Evolutionary conservation across 23 tunicate species (phyloP).

Genomic region (Halocynthia aurantium): DNA sequence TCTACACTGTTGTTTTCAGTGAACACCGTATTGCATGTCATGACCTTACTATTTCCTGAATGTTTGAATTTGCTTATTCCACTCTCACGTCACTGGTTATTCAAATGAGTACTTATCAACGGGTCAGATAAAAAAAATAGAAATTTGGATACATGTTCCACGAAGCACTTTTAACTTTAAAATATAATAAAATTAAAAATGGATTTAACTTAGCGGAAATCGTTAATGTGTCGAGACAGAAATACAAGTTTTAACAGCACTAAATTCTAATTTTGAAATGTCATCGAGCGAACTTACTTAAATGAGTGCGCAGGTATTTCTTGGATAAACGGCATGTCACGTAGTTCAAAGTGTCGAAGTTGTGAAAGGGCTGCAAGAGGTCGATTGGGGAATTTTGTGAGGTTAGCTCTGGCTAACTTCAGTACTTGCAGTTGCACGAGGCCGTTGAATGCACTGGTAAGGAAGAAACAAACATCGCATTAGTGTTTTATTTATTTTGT

Average conservation of each 20-base stretch:
- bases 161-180: too few species aligned
- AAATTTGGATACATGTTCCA: too few species aligned
- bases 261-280: background rate
- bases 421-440: conserved; percentile 14
- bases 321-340: conserved; percentile 12
- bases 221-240: background rate
- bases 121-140: too few species aligned
- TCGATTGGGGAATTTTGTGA: conserved; percentile 18
- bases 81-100: too few species aligned
- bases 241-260: background rate
- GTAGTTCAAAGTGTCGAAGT: conserved; percentile 11
- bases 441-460: conserved; percentile 28
- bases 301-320: conserved; percentile 13
- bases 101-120: too few species aligned
- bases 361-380: conserved; percentile 7
- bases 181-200: too few species aligned
- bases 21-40: too few species aligned
- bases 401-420: conserved; percentile 12
- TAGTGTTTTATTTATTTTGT: background rate
- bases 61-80: too few species aligned
- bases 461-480: background rate
- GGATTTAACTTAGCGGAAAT: background rate
- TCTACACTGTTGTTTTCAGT: too few species aligned
- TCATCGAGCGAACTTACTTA: conserved; percentile 8
- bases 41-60: too few species aligned